A percentile compares a stretch with the other conserved stretches of the same genome.
These are phyloP conservation scores for Myocastor coypus DNA, from an alignment of 2,113 vertebrate species.

Conservation along the genomic window DNA sequence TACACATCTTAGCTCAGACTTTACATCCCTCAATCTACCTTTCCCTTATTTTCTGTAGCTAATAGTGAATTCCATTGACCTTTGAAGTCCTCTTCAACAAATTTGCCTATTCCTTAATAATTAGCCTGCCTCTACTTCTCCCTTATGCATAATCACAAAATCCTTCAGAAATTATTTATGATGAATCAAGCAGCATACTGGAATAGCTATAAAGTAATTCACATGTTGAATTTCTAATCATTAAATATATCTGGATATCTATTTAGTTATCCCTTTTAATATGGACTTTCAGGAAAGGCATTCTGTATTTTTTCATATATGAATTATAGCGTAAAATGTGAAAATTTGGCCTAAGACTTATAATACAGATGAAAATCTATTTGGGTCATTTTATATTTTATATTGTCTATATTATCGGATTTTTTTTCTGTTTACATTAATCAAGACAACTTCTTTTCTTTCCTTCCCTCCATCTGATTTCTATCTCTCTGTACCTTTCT, in stretches of 20 bases:
- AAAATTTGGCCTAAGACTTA: neutral
- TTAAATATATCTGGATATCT: neutral
- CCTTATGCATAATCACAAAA: neutral
- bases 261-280: neutral
- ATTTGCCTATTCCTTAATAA: neutral
- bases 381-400: neutral
- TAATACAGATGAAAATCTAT: neutral
- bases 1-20: neutral
- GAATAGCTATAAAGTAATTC: neutral
- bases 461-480: neutral
- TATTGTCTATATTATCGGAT: neutral
- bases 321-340: neutral
- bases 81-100: neutral
- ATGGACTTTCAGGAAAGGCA: neutral
- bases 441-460: neutral
- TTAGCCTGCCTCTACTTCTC: neutral
- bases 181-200: neutral
- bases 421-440: neutral
- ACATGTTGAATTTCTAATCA: neutral
- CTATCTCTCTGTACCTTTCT: neutral
- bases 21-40: neutral
- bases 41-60: neutral
- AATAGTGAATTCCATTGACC: neutral
- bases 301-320: neutral
- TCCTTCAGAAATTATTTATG: neutral